Evolutionary conservation across 1,140 invertebrate genomes (phyloP).

Genomic region (Penaeus indicus): DNA sequence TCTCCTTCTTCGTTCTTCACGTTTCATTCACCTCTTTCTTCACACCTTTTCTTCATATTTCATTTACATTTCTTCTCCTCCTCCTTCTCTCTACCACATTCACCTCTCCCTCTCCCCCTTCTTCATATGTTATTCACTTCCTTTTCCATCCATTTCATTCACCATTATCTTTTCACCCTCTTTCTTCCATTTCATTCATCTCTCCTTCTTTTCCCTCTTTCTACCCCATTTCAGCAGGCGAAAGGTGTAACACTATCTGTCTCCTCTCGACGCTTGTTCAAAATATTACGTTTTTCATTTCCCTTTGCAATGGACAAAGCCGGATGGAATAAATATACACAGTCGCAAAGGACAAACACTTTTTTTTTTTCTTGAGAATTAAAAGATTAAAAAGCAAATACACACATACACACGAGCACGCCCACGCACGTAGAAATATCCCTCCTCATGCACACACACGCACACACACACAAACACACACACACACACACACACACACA

Average conservation of each 20-base stretch:
- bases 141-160: slow-evolving; percentile 1
- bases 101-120: background rate
- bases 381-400: background rate
- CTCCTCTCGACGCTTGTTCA: too few species aligned
- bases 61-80: background rate
- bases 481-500: background rate
- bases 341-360: background rate
- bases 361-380: background rate
- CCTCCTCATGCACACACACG: background rate
- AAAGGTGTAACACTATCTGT: too few species aligned
- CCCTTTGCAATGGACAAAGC: too few species aligned
- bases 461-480: background rate
- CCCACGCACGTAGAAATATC: background rate
- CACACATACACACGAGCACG: background rate
- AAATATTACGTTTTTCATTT: too few species aligned
- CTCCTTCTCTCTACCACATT: background rate
- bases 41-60: background rate
- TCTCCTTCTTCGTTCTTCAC: too few species aligned
- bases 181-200: background rate
- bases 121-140: background rate
- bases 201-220: background rate
- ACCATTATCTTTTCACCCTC: background rate
- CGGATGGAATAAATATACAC: too few species aligned
- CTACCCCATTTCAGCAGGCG: background rate
- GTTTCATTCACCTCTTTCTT: too few species aligned